These are phyloP conservation scores for Trochalopteron elliotii DNA, from an alignment of 2,113 vertebrate genomes.

Conservation along the genomic window DNA sequence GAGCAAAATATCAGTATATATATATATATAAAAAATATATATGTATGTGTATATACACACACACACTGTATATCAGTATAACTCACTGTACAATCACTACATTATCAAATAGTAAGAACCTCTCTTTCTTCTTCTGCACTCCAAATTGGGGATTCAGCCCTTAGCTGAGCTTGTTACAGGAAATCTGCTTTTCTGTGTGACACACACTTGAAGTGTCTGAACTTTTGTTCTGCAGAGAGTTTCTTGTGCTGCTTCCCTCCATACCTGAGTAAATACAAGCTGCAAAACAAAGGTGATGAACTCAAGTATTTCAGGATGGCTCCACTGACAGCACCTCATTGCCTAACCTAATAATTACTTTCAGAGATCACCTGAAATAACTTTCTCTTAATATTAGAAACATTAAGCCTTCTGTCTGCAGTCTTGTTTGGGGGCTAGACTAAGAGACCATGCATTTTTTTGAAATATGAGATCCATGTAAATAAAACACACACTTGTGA, in stretches of 20 bases:
- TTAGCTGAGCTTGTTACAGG: neutral
- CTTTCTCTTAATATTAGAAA: neutral
- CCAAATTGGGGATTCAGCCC: neutral
- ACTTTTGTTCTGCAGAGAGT: neutral
- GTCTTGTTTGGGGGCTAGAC: neutral
- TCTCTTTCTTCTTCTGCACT: neutral
- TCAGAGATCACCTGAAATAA: neutral
- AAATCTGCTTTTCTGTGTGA: neutral
- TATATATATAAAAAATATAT: too few species aligned
- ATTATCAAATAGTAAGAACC: neutral
- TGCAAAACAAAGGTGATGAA: neutral
- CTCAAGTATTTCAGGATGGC: neutral
- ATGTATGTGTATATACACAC: neutral
- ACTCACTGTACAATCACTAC: neutral
- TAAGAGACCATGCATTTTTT: neutral
- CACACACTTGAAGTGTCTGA: neutral
- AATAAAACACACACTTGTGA: neutral
- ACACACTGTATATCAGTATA: neutral
- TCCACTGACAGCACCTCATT: neutral
- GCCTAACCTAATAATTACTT: neutral
- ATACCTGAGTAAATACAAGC: neutral
- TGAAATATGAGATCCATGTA: neutral
- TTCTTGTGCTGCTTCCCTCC: neutral
- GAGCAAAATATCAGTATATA: neutral
- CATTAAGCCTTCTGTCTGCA: neutral